Conservation (phyloP, 2,888 invertebrate genomes). For the Liodrosophila aerea region DNA sequence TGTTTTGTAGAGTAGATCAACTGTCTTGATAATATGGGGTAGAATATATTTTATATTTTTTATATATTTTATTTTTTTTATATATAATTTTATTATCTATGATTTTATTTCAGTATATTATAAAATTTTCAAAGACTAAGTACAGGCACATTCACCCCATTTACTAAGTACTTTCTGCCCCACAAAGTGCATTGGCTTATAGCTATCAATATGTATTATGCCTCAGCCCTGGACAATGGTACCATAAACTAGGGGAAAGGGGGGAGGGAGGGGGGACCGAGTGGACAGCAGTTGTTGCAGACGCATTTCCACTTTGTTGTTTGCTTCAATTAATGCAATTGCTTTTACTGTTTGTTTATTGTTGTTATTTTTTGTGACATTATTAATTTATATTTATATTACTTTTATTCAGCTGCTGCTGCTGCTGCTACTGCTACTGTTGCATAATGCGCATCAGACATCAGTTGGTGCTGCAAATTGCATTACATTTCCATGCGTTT, state of each 20-base stretch:
- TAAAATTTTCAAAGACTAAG: background rate
- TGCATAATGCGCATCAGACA: constrained; percentile 48
- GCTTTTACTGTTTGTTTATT: constrained; percentile 40
- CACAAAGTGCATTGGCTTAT: constrained; percentile 60
- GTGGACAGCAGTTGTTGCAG: constrained; percentile 45
- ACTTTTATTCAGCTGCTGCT: constrained; percentile 51
- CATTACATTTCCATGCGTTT: constrained; percentile 74
- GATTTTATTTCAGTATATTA: background rate
- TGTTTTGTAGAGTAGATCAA: too few relatives aligned
- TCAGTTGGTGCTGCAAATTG: constrained; percentile 48
- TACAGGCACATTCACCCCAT: constrained; percentile 8
- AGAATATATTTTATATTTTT: too few relatives aligned
- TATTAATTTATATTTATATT: constrained; percentile 74
- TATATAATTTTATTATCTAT: too few relatives aligned
- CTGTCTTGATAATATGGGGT: too few relatives aligned
- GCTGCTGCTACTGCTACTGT: constrained; percentile 35
- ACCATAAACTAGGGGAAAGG: background rate
- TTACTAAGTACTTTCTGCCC: background rate
- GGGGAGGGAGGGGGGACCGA: background rate
- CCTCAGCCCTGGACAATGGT: constrained; percentile 18
- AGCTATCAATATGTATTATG: constrained; percentile 27
- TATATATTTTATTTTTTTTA: too few relatives aligned
- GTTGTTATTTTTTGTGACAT: constrained; percentile 57
- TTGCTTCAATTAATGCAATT: constrained; percentile 78
- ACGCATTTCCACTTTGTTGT: constrained; percentile 74